These are phyloP conservation scores for Gnathonemus echidnorhynchus DNA, from an alignment of 2,113 vertebrate genomes.

Conservation along the genomic window DNA sequence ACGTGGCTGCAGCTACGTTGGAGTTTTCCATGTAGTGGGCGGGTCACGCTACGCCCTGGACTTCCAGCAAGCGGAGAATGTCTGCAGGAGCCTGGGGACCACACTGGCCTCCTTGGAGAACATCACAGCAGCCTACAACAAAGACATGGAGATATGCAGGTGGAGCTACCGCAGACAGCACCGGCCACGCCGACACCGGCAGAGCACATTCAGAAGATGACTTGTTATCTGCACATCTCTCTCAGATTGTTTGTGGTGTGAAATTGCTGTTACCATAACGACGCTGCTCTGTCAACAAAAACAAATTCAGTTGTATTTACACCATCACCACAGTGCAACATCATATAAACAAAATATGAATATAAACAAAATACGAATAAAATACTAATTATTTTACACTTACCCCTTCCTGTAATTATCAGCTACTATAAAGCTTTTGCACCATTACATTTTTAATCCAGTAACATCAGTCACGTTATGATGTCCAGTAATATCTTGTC, in stretches of 20 bases:
- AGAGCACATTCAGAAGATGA: neutral
- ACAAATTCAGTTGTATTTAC: neutral
- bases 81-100: slow-evolving; percentile 62
- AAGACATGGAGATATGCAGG: slow-evolving; percentile 83
- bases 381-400: neutral
- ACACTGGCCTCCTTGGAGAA: slow-evolving; percentile 63
- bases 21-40: slow-evolving; percentile 80
- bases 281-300: neutral
- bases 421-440: neutral
- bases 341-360: neutral
- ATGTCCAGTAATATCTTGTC: neutral
- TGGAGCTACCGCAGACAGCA: slow-evolving; percentile 32
- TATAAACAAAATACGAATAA: neutral
- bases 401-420: neutral
- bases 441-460: neutral
- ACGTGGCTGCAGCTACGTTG: slow-evolving; percentile 66
- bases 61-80: slow-evolving; percentile 45
- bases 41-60: slow-evolving; percentile 65
- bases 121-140: slow-evolving; percentile 44
- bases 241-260: neutral
- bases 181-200: neutral
- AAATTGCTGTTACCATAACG: neutral
- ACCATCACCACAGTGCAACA: neutral
- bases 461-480: neutral
- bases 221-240: neutral